Evolutionary conservation across 2,888 invertebrate genomes (phyloP), one percentile per base, ranked within the genome.

Genomic region (Cheilosia urbana): DNA sequence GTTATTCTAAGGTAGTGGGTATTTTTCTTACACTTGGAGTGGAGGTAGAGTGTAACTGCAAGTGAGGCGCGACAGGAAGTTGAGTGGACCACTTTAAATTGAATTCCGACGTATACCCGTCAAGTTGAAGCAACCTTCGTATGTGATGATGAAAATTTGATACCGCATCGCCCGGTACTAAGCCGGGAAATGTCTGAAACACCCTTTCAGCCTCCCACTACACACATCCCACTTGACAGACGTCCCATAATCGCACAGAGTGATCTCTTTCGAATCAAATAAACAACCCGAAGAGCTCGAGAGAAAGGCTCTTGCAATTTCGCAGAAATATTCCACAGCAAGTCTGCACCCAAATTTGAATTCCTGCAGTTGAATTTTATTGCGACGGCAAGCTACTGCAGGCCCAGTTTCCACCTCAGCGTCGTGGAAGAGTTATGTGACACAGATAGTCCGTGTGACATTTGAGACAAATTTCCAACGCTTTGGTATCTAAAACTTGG

Each of bases 391-490:
- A 27, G 37, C 63, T 57, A 72, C 73, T 68, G 73, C 73, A 73
- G 45, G 65, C 80, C 63, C 60, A 80, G 78, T 62, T 72, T 72
- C 72, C 71, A 82, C 40, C 40, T 77, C 51, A 71, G 19, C 15
- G 24, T 49, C 30, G 30, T 37, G 24, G 58, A 81, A 81, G 85
- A 85, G 49, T 85, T 81, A 85, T 85, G 76, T 68, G 81, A 68
- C 81, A 72, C 76, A 76, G 85, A 81, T 85, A 81, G 57, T 66
- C 66, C 71, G 37, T 57, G 66, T 85, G 85, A 77, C 85, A 81
- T 42, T 68, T 81, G 75, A 80, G 85, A 85, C 85, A 85, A 85
- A 85, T 85, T 85, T 81, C 72, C 85, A 81, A 72, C 85, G 85
- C 72, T 81, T 80, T 62, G 75, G 60, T 80, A 81, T 85, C 85